Conservation (phyloP, 2,797 vertebrate genomes). For the Siniperca undulata region DNA sequence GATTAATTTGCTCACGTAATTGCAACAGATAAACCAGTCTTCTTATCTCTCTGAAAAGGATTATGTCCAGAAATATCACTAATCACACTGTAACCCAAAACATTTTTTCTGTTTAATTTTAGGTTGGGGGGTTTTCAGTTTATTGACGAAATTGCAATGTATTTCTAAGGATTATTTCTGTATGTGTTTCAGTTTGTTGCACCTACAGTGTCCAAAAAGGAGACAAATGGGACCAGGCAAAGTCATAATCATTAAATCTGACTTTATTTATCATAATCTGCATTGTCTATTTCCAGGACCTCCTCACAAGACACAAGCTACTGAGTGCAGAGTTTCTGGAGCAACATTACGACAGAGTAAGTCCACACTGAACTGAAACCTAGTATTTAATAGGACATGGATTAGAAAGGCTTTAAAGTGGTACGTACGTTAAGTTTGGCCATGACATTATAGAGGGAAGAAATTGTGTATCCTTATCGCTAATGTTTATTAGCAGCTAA, state of each 20-base stretch:
- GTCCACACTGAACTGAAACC: slow-evolving; percentile 61
- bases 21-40: not conserved
- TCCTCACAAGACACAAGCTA: slow-evolving; percentile 98
- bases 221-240: not conserved
- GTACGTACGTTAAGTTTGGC: not conserved
- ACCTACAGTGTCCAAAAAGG: not conserved
- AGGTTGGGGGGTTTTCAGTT: not conserved
- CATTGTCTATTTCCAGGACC: slow-evolving; percentile 87
- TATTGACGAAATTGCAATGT: not conserved
- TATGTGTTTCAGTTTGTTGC: slow-evolving; percentile 3
- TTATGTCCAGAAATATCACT: slow-evolving; percentile 8
- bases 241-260: not conserved
- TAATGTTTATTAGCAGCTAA: not conserved
- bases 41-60: not conserved
- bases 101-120: slow-evolving; percentile 11
- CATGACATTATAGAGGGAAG: not conserved
- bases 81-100: slow-evolving; percentile 8
- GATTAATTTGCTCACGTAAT: not conserved
- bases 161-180: slow-evolving; percentile 3
- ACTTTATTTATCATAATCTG: slow-evolving; percentile 11
- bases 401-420: not conserved
- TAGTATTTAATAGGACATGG: not conserved
- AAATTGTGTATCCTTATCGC: not conserved
- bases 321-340: slow-evolving; percentile 98
- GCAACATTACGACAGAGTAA: slow-evolving; percentile 96